phyloP scores from a whole-genome alignment of 2,888 invertebrate genomes.

The Philaethria dido region DNA sequence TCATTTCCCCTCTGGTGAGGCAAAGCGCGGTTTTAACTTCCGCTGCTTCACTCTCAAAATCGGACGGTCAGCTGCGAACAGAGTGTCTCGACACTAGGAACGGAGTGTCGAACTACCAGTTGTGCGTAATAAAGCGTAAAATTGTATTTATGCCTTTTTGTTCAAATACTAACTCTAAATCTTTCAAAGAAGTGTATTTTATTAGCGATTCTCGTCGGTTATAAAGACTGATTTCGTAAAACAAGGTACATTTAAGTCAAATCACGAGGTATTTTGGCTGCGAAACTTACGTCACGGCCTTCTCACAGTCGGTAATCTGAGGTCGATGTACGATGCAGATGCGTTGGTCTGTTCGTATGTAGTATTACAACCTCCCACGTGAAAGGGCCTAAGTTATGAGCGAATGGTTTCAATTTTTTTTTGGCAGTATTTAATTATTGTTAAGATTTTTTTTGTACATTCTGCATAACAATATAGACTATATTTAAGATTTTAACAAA shows the following conservation, averaged over 20 bases:
- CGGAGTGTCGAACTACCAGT: no score
- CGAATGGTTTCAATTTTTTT: slow-evolving; percentile 25
- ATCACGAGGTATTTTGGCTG: slow-evolving; percentile 58
- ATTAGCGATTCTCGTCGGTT: slow-evolving; percentile 40
- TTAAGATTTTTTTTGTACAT: no score
- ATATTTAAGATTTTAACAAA: no score
- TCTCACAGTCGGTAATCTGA: slow-evolving; percentile 69
- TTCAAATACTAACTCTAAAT: slow-evolving; percentile 7
- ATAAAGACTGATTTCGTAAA: slow-evolving; percentile 35
- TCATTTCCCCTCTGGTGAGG: no score
- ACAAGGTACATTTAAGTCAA: slow-evolving; percentile 40
- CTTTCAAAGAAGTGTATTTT: slow-evolving; percentile 24
- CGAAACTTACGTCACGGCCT: slow-evolving; percentile 71
- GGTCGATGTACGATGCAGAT: slow-evolving; percentile 78
- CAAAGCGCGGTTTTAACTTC: no score
- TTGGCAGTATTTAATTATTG: neutral
- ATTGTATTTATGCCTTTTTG: no score
- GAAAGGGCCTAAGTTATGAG: slow-evolving; percentile 49
- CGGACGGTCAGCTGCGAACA: no score
- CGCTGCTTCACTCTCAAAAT: no score
- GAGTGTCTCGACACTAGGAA: no score
- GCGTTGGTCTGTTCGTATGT: slow-evolving; percentile 80
- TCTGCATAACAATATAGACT: no score
- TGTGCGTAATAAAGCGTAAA: no score
- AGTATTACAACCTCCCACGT: slow-evolving; percentile 80